These are phyloP conservation scores for Chrysochloris asiatica DNA, from an alignment of 2,113 vertebrate genomes.

Conservation along the genomic window DNA sequence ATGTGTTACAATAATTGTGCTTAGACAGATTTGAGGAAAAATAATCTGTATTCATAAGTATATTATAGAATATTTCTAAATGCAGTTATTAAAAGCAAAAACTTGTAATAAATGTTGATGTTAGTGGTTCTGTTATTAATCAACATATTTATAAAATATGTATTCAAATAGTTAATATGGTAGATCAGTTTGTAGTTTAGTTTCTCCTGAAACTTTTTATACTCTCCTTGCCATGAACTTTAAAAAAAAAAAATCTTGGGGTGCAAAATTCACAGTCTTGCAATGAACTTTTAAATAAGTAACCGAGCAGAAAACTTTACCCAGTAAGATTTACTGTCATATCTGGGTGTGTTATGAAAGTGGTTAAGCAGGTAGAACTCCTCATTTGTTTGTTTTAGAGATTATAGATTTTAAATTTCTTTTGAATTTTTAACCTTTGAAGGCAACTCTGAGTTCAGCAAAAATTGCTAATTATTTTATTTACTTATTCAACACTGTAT, in stretches of 20 bases:
- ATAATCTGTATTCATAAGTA: not conserved
- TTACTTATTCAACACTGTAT: not conserved
- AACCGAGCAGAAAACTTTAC: conserved; percentile 53
- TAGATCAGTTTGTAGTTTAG: conserved; percentile 30
- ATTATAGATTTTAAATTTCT: conserved; percentile 36
- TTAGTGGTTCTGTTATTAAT: not conserved
- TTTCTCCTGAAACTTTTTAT: conserved; percentile 23
- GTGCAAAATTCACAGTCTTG: not conserved
- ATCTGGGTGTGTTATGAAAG: conserved; percentile 67
- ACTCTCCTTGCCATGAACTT: conserved; percentile 10
- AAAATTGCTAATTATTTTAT: conserved; percentile 35
- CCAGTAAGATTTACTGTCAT: conserved; percentile 23
- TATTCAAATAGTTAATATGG: conserved; percentile 1
- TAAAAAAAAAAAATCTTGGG: conserved; percentile 22
- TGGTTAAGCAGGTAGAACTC: conserved; percentile 62
- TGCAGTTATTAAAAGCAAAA: not conserved
- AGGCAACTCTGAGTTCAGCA: not conserved
- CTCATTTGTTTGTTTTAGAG: conserved; percentile 52
- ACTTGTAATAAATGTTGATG: not conserved
- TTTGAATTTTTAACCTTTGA: conserved; percentile 44
- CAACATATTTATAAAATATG: not conserved
- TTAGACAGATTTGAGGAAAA: conserved; percentile 16
- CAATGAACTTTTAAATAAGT: conserved; percentile 55
- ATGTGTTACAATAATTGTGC: not conserved
- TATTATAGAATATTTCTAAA: not conserved